Evolutionary conservation across 2,797 vertebrate species (phyloP).

Genomic region (Manis javanica): DNA sequence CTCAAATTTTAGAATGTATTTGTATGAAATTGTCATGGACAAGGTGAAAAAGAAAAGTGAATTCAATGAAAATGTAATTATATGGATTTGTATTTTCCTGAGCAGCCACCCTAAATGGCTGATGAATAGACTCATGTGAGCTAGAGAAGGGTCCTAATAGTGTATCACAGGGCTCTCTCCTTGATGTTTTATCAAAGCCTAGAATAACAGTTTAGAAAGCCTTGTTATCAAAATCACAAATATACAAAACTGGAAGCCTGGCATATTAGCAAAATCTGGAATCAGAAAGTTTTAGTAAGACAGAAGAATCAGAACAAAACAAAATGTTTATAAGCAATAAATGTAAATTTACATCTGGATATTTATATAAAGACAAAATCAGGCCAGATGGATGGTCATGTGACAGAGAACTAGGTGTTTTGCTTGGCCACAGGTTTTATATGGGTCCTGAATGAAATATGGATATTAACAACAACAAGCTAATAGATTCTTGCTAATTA

Average conservation of each 20-base stretch:
- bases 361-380: constrained; percentile 34
- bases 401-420: neutral
- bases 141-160: neutral
- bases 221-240: neutral
- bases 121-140: neutral
- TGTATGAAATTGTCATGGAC: neutral
- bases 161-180: neutral
- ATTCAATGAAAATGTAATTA: neutral
- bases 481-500: constrained; percentile 1
- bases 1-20: neutral
- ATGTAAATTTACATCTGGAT: neutral
- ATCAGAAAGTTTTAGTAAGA: neutral
- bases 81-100: neutral
- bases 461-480: neutral
- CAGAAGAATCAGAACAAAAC: neutral
- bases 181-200: neutral
- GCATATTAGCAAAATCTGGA: neutral
- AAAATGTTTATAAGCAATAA: neutral
- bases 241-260: neutral
- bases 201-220: neutral
- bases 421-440: neutral
- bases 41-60: neutral
- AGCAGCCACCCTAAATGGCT: neutral
- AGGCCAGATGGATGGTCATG: neutral
- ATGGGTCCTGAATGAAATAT: neutral